Base-by-base conservation (phyloP, 1,140 invertebrate species). In the Melitaea cinxia region DNA sequence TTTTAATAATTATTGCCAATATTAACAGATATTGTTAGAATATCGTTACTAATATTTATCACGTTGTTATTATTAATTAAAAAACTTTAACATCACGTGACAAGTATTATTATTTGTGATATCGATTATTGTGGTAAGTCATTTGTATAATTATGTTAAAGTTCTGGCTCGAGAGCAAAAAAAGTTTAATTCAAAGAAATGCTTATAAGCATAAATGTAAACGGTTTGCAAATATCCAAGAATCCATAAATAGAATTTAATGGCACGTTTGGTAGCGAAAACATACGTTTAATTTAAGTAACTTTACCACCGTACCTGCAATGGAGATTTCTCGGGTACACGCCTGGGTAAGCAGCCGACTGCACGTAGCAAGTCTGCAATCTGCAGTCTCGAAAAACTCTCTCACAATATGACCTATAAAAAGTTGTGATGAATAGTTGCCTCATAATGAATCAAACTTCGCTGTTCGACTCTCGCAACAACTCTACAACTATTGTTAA, bases 361-460 rank as follows among this genome's bases (percentile, higher is more conserved):
- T 98, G 97, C 0, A 98, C 96, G 85, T 97, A 98, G 83, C 97
- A 98, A 1, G 96, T 97, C 76, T 98, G 96, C 0, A 98, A 92
- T 7, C 95, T 92, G 77, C 96, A 97, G 79, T 97, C 96, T 21
- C 95, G 93, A 85, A 96, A 97, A 47, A 96, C 94, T 49, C 96
- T 91, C 77, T 97, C 96, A 82, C 96, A 97, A 83, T 98, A 98
- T 10, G 96, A 97, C 30, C 96, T 97, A 83, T 53, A 54, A 61
- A 62, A 54, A 67, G 19, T 60, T 60, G 35, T 24, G 47, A 60
- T 50, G 26, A 50, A 56, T 37, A 56, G 21, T 57, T 57, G 21
- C 37, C 23, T 45, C 54, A 57, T 57, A 57, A 57, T 57, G 54
- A 45, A 45, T 57, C 35, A 21, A 39, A 57, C 54, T 57, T 21